Conservation (phyloP, 2,113 vertebrate genomes). For the Cyphomyrus discorhynchus region DNA sequence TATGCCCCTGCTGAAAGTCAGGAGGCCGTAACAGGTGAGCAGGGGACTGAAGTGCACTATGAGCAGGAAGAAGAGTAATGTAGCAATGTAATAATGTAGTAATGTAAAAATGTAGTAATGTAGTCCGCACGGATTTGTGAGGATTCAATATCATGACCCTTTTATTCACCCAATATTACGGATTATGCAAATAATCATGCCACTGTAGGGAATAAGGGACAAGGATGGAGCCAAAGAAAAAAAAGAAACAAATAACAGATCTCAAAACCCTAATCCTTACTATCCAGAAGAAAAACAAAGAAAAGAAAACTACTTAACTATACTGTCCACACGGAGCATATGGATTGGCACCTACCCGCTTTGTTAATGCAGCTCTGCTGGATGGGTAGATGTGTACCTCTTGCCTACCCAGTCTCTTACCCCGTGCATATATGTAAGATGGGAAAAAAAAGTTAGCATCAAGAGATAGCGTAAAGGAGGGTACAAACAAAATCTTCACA, state of each 20-base stretch:
- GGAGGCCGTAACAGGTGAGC: neutral
- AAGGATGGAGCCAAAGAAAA: neutral
- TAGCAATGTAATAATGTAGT: no score
- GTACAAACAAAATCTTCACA: neutral
- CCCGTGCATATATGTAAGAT: neutral
- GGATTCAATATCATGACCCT: neutral
- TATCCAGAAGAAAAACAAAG: neutral
- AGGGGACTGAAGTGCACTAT: neutral
- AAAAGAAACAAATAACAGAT: neutral
- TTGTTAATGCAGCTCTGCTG: neutral
- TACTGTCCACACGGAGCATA: neutral
- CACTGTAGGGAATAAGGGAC: neutral
- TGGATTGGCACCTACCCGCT: neutral
- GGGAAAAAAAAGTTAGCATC: neutral
- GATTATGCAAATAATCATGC: neutral
- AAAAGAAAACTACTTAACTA: neutral
- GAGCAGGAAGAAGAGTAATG: neutral
- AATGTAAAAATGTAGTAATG: neutral
- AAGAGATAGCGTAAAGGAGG: neutral
- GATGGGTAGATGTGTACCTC: neutral
- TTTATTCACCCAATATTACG: neutral
- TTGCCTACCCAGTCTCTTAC: neutral
- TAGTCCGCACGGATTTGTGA: neutral
- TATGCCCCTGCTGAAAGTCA: neutral
- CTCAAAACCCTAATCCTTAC: neutral